Conservation (phyloP, 1,140 invertebrate genomes). For the Drosophila cardini region DNA sequence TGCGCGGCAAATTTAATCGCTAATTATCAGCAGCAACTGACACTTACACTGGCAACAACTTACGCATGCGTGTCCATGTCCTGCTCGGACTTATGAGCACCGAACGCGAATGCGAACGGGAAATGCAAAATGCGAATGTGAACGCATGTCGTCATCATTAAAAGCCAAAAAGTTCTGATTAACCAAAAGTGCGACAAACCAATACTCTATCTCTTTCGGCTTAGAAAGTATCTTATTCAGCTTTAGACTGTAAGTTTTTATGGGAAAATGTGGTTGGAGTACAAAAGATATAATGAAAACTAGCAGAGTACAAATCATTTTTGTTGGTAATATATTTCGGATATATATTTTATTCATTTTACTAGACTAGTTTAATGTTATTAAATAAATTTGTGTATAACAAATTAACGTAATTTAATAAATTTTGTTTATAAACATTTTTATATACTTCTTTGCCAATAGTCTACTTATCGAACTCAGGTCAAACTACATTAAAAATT, state of each 20-base stretch:
- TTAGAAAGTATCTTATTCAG: neutral
- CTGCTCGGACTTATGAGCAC: conserved; percentile 64
- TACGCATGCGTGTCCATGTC: conserved; percentile 77
- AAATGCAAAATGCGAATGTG: too few relatives aligned
- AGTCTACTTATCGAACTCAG: neutral
- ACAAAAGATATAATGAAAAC: too few relatives aligned
- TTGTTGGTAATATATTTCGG: too few relatives aligned
- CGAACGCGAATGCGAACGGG: neutral
- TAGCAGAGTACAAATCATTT: too few relatives aligned
- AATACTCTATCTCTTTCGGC: neutral
- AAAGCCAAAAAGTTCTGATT: conserved; percentile 20
- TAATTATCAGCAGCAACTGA: conserved; percentile 79
- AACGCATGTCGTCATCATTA: conserved; percentile 66
- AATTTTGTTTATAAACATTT: too few relatives aligned
- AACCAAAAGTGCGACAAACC: neutral
- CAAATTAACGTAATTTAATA: too few relatives aligned
- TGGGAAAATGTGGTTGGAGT: too few relatives aligned
- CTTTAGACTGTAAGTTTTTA: too few relatives aligned
- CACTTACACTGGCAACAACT: conserved; percentile 78
- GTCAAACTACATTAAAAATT: conserved; percentile 13
- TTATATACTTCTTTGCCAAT: too few relatives aligned
- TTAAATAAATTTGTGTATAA: too few relatives aligned
- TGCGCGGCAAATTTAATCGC: conserved; percentile 64
- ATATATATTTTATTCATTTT: too few relatives aligned
- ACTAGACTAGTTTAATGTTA: too few relatives aligned